Percentiles rank a stretch among this genome's conserved stretches.
phyloP scores from a whole-genome alignment of 2,888 invertebrate species.

The Caenorhabditis zanzibari region DNA sequence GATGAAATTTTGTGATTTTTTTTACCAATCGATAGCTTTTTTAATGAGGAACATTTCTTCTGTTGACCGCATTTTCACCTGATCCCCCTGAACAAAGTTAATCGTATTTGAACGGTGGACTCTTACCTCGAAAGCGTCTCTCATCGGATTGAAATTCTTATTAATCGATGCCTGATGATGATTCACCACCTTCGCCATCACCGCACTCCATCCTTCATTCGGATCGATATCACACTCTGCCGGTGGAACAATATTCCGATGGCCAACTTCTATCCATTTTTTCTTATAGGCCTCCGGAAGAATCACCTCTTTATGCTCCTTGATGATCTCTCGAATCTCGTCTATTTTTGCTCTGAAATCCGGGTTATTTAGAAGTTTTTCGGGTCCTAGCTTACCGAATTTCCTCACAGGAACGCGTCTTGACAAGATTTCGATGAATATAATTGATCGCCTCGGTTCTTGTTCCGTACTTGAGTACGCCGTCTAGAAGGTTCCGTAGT shows the following conservation, averaged over 20 bases:
- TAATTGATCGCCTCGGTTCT: slow-evolving; percentile 32
- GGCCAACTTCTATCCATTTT: slow-evolving; percentile 51
- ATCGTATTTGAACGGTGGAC: no score
- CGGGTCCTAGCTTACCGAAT: slow-evolving; percentile 41
- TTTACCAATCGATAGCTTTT: no score
- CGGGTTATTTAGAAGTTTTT: background rate
- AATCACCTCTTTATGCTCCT: slow-evolving; percentile 47
- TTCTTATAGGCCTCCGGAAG: slow-evolving; percentile 42
- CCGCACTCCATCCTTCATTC: slow-evolving; percentile 41
- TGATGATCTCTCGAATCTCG: slow-evolving; percentile 66
- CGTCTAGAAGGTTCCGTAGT: slow-evolving; percentile 50
- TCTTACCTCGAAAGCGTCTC: slow-evolving; percentile 38
- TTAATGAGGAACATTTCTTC: no score
- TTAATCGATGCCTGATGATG: slow-evolving; percentile 42
- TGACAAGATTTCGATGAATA: slow-evolving; percentile 29
- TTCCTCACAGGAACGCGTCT: slow-evolving; percentile 41
- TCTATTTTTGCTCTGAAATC: slow-evolving; percentile 61
- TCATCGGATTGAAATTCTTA: slow-evolving; percentile 27
- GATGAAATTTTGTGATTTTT: no score
- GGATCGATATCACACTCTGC: slow-evolving; percentile 16
- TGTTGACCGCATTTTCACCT: no score
- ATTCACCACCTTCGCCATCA: slow-evolving; percentile 17
- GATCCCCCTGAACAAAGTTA: no score
- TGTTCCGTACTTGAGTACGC: slow-evolving; percentile 63
- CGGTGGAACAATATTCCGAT: slow-evolving; percentile 41